phyloP scores from a whole-genome alignment of 2,113 vertebrate species.

The Paramisgurnus dabryanus region DNA sequence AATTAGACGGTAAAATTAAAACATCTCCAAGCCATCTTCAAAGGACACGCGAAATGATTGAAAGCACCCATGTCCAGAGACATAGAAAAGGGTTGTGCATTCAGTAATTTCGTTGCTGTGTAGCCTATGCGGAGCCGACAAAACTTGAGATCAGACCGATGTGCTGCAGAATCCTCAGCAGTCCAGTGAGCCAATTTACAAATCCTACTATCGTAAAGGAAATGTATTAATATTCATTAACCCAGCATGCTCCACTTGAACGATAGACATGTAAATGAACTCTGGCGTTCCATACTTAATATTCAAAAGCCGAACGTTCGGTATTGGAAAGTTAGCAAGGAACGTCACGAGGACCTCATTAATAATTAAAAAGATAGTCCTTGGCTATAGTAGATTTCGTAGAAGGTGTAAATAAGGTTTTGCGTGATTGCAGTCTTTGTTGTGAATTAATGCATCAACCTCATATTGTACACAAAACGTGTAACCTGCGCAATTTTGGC shows the following conservation, averaged over 20 bases:
- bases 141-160: constrained; percentile 38
- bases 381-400: not conserved
- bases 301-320: not conserved
- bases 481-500: not conserved
- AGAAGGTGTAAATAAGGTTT: not conserved
- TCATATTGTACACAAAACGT: not conserved
- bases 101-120: constrained; percentile 17
- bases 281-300: not conserved
- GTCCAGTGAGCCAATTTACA: not conserved
- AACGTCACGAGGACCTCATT: not conserved
- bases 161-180: constrained; percentile 51
- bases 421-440: not conserved
- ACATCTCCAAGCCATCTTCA: constrained; percentile 46
- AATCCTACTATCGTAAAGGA: not conserved
- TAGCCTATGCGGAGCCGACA: constrained; percentile 3
- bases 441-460: not conserved
- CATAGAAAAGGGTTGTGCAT: constrained; percentile 15
- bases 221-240: not conserved
- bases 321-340: not conserved
- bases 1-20: constrained; percentile 18
- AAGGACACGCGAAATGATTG: constrained; percentile 12
- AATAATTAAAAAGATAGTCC: not conserved
- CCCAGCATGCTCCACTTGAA: not conserved
- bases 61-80: constrained; percentile 53
- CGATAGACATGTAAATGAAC: not conserved